Evolutionary conservation across 1,140 invertebrate genomes (phyloP).

Genomic region (Geopemphigus sp.): DNA sequence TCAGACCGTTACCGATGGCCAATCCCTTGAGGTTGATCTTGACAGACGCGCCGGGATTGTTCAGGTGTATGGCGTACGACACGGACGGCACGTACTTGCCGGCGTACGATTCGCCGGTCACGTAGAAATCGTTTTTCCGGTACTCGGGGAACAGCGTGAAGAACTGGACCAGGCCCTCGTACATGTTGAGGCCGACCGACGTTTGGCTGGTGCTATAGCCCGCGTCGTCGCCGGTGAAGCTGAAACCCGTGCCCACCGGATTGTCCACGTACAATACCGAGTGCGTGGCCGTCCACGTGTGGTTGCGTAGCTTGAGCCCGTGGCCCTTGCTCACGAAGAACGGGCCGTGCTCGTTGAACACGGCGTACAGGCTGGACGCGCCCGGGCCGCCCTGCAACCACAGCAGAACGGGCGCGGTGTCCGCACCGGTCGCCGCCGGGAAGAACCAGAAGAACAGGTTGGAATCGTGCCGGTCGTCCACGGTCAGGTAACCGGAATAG

Average conservation of each 20-base stretch:
- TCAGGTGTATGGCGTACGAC: constrained; percentile 59
- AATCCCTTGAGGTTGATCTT: constrained; percentile 69
- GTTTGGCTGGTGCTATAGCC: constrained; percentile 69
- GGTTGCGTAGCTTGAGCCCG: constrained; percentile 52
- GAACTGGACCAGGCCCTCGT: constrained; percentile 68
- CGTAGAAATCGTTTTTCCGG: constrained; percentile 52
- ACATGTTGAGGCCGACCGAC: constrained; percentile 67
- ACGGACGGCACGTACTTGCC: constrained; percentile 62
- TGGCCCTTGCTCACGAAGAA: constrained; percentile 59
- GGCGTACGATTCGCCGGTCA: constrained; percentile 61
- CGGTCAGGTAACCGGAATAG: constrained; percentile 72
- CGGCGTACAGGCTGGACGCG: constrained; percentile 67
- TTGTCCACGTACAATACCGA: constrained; percentile 86
- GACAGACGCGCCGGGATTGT: constrained; percentile 62
- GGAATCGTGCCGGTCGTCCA: constrained; percentile 59
- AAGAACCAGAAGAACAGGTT: constrained; percentile 81
- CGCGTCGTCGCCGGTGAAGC: constrained; percentile 55
- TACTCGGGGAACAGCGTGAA: constrained; percentile 64
- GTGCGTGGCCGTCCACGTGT: constrained; percentile 72
- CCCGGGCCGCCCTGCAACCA: constrained; percentile 81
- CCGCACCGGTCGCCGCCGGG: constrained; percentile 58
- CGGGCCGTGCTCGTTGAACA: constrained; percentile 67
- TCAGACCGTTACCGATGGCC: constrained; percentile 82
- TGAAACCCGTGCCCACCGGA: constrained; percentile 79
- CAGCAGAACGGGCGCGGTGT: constrained; percentile 64